phyloP scores from a whole-genome alignment of 1,140 invertebrate genomes.

The Pseudoatta argentina region DNA sequence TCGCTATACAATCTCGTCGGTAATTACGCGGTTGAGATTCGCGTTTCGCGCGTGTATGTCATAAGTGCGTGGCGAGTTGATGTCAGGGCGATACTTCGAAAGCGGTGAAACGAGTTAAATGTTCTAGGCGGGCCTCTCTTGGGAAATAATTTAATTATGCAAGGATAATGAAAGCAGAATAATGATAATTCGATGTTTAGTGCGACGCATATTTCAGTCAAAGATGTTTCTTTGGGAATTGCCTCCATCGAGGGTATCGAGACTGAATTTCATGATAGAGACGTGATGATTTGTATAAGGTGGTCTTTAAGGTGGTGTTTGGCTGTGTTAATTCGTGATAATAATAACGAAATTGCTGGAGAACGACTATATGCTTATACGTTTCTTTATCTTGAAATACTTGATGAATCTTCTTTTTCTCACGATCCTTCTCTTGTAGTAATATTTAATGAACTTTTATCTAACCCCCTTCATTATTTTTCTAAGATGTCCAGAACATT shows the following conservation, averaged over 20 bases:
- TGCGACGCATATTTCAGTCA: not conserved
- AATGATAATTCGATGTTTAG: constrained; percentile 70
- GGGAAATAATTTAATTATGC: constrained; percentile 74
- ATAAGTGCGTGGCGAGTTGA: constrained; percentile 21
- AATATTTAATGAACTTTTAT: not conserved
- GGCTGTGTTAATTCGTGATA: constrained; percentile 44
- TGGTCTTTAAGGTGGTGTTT: not conserved
- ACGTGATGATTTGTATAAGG: not conserved
- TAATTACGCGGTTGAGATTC: constrained; percentile 71
- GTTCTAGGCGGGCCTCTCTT: constrained; percentile 47
- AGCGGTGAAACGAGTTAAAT: constrained; percentile 67
- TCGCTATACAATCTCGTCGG: constrained; percentile 66
- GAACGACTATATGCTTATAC: not conserved
- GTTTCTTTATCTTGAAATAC: constrained; percentile 10
- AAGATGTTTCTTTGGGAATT: not conserved
- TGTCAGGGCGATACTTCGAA: constrained; percentile 55
- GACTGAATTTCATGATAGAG: constrained; percentile 9
- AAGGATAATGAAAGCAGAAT: constrained; percentile 56
- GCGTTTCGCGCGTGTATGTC: constrained; percentile 41
- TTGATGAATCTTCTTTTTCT: constrained; percentile 2
- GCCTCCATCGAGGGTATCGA: not conserved
- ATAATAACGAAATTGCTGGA: constrained; percentile 1
- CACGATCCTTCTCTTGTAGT: not conserved
- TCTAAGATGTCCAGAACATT: too few species aligned
- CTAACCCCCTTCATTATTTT: too few species aligned